Evolutionary conservation across 2,888 invertebrate species (phyloP).

Genomic region (Pammene aurita): DNA sequence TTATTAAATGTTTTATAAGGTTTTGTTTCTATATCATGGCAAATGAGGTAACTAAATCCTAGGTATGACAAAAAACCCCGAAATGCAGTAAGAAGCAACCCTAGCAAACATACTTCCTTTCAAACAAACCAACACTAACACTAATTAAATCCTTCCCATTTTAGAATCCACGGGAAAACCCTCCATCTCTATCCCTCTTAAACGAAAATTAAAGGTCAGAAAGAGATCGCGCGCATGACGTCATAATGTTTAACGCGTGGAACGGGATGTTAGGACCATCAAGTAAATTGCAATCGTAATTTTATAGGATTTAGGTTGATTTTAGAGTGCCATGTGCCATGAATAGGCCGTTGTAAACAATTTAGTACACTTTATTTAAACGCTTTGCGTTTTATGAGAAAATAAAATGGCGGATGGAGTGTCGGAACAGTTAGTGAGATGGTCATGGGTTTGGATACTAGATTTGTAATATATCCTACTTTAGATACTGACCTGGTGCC

Average conservation of each 20-base stretch:
- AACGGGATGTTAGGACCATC: constrained; percentile 8
- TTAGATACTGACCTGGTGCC: too few species aligned
- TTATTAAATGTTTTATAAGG: too few species aligned
- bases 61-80: neutral
- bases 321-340: neutral
- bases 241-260: constrained; percentile 25
- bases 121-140: constrained; percentile 2
- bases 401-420: constrained; percentile 19
- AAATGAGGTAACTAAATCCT: too few species aligned
- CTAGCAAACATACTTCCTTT: constrained; percentile 1
- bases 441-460: neutral
- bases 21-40: too few species aligned
- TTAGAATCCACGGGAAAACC: constrained; percentile 30
- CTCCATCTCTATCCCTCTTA: constrained; percentile 2
- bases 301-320: neutral
- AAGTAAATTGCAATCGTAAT: neutral
- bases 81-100: neutral
- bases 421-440: neutral
- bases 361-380: constrained; percentile 31
- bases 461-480: too few species aligned
- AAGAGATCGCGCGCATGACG: constrained; percentile 9
- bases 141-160: constrained; percentile 30
- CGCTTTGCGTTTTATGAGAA: constrained; percentile 19
- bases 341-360: constrained; percentile 28
- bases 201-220: neutral